These are phyloP conservation scores for Coturnix japonica DNA, from an alignment of 2,113 vertebrate species.

Conservation along the genomic window DNA sequence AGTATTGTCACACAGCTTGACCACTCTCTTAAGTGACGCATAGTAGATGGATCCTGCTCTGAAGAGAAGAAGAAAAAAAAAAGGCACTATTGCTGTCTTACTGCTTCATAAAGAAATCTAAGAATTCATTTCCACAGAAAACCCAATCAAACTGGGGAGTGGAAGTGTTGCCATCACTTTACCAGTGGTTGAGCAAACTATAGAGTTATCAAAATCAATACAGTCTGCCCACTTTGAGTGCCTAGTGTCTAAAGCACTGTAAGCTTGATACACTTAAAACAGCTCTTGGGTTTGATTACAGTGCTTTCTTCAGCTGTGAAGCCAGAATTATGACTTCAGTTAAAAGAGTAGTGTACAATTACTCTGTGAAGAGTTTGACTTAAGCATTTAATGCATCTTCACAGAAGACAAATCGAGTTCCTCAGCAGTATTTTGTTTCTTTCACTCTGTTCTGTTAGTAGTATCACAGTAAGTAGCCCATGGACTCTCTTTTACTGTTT, in stretches of 20 bases:
- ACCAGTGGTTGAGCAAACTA: background rate
- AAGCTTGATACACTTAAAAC: background rate
- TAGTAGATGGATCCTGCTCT: background rate
- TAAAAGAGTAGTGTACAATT: background rate
- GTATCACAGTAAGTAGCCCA: background rate
- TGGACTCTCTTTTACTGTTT: background rate
- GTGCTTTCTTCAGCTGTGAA: background rate
- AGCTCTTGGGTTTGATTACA: background rate
- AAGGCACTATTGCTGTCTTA: background rate
- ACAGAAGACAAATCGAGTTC: background rate
- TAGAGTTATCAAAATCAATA: background rate
- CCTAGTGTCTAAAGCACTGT: background rate
- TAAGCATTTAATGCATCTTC: background rate
- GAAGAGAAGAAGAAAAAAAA: background rate
- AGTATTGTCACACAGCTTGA: background rate
- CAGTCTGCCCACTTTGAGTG: background rate
- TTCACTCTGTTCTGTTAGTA: background rate
- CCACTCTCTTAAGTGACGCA: background rate
- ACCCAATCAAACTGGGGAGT: rapidly evolving
- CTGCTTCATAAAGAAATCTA: background rate
- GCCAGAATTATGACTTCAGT: background rate
- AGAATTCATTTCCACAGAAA: background rate
- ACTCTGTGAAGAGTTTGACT: background rate
- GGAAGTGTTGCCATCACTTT: background rate
- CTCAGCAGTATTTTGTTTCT: background rate